phyloP scores from a whole-genome alignment of 2,113 vertebrate genomes.

The Tachuris rubrigastra region DNA sequence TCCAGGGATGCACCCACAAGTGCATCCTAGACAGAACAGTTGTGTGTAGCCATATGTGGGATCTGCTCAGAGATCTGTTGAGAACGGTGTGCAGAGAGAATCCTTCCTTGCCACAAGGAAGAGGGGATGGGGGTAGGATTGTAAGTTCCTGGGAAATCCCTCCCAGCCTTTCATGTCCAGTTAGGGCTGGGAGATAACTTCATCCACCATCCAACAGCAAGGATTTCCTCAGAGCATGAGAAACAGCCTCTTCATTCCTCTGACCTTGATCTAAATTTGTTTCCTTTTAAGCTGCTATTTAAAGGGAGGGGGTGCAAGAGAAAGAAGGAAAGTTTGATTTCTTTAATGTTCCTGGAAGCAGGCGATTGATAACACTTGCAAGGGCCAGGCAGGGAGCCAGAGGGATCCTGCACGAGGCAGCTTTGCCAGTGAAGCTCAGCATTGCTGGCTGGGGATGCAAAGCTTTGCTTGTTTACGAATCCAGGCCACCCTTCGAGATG shows the following conservation, averaged over 20 bases:
- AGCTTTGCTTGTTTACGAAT: constrained; percentile 34
- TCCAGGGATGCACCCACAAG: background rate
- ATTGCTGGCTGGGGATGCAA: constrained; percentile 46
- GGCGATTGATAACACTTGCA: constrained; percentile 58
- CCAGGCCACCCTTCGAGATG: constrained; percentile 48
- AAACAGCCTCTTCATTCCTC: constrained; percentile 39
- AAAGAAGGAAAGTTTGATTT: constrained; percentile 49
- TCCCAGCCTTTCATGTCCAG: background rate
- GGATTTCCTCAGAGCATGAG: constrained; percentile 65
- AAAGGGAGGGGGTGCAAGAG: background rate
- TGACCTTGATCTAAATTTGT: constrained; percentile 65
- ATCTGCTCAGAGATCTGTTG: background rate
- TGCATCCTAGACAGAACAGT: rapidly evolving
- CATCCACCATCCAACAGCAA: background rate
- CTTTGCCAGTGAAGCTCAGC: constrained; percentile 36
- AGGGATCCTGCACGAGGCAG: background rate
- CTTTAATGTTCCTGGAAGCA: constrained; percentile 55
- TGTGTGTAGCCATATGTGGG: background rate
- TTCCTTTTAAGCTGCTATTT: constrained; percentile 66
- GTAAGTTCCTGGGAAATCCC: constrained; percentile 20
- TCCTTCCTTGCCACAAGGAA: background rate
- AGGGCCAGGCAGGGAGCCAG: constrained; percentile 57
- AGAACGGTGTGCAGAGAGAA: background rate
- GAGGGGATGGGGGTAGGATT: background rate
- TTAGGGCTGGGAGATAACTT: constrained; percentile 1